phyloP scores from a whole-genome alignment of 2,797 vertebrate genomes.

The Cryptoblepharus egeriae region DNA sequence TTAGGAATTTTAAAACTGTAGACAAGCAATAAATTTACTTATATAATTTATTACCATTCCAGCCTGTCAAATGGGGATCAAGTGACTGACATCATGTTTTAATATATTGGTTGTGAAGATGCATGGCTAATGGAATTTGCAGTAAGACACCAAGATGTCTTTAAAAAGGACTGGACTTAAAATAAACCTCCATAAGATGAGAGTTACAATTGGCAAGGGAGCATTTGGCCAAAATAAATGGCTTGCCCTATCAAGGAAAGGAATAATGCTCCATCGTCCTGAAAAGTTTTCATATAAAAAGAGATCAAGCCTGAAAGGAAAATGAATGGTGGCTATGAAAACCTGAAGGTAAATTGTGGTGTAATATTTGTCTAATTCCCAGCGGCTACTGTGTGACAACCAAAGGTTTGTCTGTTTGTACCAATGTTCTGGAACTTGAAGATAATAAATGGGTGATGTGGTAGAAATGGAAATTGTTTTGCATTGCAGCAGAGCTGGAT shows the following conservation, averaged over 20 bases:
- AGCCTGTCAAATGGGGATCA: slow-evolving; percentile 64
- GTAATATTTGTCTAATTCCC: slow-evolving; percentile 2
- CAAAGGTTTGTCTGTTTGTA: slow-evolving; percentile 16
- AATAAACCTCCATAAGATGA: slow-evolving; percentile 62
- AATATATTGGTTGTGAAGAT: slow-evolving; percentile 55
- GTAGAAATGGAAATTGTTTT: neutral
- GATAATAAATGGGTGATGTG: slow-evolving; percentile 24
- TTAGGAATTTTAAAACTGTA: neutral
- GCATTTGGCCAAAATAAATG: slow-evolving; percentile 44
- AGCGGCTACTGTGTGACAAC: slow-evolving; percentile 29
- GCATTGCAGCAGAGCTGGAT: slow-evolving; percentile 3
- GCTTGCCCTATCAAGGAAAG: neutral
- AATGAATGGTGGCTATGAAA: neutral
- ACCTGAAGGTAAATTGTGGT: slow-evolving; percentile 24
- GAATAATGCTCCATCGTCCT: slow-evolving; percentile 17
- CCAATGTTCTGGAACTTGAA: slow-evolving; percentile 36
- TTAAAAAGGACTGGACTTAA: slow-evolving; percentile 67
- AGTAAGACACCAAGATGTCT: slow-evolving; percentile 58
- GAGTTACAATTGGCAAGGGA: slow-evolving; percentile 58
- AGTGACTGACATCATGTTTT: slow-evolving; percentile 63
- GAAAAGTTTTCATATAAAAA: neutral
- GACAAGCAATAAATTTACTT: slow-evolving; percentile 49
- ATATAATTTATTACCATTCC: slow-evolving; percentile 47
- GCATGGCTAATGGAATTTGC: slow-evolving; percentile 61
- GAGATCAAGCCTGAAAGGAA: slow-evolving; percentile 37